Evolutionary conservation across 2,888 invertebrate genomes (phyloP), one percentile per base, ranked within the genome.

Genomic region (Eurytoma californica): DNA sequence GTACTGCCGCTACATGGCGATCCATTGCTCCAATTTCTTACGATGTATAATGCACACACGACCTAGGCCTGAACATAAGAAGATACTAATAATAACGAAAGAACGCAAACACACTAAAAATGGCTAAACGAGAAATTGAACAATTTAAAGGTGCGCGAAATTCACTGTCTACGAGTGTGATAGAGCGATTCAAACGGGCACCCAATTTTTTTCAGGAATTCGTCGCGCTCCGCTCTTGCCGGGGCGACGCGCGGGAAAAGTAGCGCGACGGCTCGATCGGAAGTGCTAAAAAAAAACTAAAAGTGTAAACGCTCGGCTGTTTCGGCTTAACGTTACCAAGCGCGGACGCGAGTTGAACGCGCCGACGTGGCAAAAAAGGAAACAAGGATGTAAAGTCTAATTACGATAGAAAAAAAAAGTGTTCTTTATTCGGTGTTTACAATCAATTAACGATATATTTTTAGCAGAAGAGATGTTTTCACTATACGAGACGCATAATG

Each of bases 161-260:
- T 78, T 77, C 75, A 78, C 77, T 78, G 67, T 77, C 63, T 1
- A 47, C 68, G 67, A 76, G 68, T 75, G 75, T 72, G 68, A 73
- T 77, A 80, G 69, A 72, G 24, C 65, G 20, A 67, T 39, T 13
- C 3, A 51, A 12, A 20, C 47, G 61, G 57, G 18, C 18, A 28
- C 53, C 0, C 39, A 16, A 47, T 30, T 4, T 70, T 39, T 63
- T 70, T 24, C 68, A n/a, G 20, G n/a, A 39, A 39, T 9, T 39
- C 9, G 9, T 39, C 7, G 39, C 13, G 28, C 28, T 75, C 60
- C 66, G 53, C 3, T 13, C 3, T 14, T 14, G 14, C 55, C 7
- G 7, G n/a, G 47, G 20, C 49, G 51, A 75, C 39, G 20, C 16
- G 20, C 39, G 39, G 53, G 75, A 18, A 55, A 30, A 68, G n/a